Evolutionary conservation across 2,113 vertebrate species (phyloP).

Genomic region (Mustela nigripes): DNA sequence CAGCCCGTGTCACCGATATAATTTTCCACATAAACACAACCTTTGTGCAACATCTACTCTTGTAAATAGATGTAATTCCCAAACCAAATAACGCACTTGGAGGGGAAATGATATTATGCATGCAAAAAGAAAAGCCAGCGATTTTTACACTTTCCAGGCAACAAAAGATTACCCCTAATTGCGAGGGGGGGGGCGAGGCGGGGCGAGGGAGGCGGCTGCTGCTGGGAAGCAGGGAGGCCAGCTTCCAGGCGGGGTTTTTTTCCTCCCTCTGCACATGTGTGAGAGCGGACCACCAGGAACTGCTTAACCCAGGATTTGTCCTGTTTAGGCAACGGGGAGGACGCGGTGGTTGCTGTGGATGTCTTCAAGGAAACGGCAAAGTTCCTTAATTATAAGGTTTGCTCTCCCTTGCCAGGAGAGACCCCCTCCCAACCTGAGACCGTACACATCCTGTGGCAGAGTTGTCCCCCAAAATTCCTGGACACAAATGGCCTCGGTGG

Average conservation of each 20-base stretch:
- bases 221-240: slow-evolving; percentile 75
- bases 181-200: neutral
- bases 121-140: slow-evolving; percentile 81
- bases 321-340: slow-evolving; percentile 87
- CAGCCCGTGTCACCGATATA: slow-evolving; percentile 90
- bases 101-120: slow-evolving; percentile 88
- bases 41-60: slow-evolving; percentile 90
- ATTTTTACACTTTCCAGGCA: slow-evolving; percentile 86
- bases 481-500: neutral
- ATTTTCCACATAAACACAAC: slow-evolving; percentile 91
- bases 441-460: slow-evolving; percentile 69
- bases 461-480: neutral
- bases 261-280: slow-evolving; percentile 78
- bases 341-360: slow-evolving; percentile 83
- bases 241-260: slow-evolving; percentile 77
- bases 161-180: slow-evolving; percentile 87
- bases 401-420: slow-evolving; percentile 80
- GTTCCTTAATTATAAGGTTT: slow-evolving; percentile 78
- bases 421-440: slow-evolving; percentile 77
- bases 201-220: neutral
- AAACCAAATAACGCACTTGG: slow-evolving; percentile 89
- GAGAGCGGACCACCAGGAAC: slow-evolving; percentile 87
- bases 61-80: slow-evolving; percentile 91
- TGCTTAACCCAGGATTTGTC: slow-evolving; percentile 87
- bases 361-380: slow-evolving; percentile 86